Percentiles rank a stretch among this genome's conserved stretches.
Evolutionary conservation across 2,113 vertebrate species (phyloP).

Genomic region (Dipodomys spectabilis): DNA sequence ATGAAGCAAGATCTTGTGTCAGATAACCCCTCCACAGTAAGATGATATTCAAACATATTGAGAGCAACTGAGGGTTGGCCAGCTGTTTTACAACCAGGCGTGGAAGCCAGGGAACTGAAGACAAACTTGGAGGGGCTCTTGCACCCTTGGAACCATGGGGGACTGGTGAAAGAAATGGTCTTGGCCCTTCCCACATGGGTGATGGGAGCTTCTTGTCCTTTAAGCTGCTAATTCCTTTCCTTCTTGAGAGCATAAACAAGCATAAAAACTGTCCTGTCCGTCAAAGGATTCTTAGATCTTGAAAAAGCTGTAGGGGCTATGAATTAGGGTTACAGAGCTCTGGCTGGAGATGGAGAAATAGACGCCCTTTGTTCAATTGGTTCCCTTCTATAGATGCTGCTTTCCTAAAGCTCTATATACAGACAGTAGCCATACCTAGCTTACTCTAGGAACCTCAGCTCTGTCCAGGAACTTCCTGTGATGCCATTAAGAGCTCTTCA

Average conservation of each 20-base stretch:
- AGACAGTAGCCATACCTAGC: not conserved
- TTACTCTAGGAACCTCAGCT: not conserved
- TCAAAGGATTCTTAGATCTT: not conserved
- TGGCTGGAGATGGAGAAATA: not conserved
- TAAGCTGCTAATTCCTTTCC: not conserved
- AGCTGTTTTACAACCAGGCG: constrained; percentile 43
- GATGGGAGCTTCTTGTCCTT: not conserved
- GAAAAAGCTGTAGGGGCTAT: not conserved
- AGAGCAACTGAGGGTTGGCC: constrained; percentile 29
- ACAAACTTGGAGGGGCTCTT: not conserved
- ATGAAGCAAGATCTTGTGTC: constrained; percentile 48
- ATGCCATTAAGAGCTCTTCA: not conserved
- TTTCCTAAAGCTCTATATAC: not conserved
- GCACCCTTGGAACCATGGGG: not conserved
- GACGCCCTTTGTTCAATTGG: not conserved
- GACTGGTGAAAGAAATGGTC: not conserved
- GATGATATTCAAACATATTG: constrained; percentile 50
- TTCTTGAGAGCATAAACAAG: constrained; percentile 36
- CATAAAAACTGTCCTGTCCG: not conserved
- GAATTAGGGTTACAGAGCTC: not conserved
- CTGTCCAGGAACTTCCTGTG: not conserved
- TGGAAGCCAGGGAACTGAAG: not conserved
- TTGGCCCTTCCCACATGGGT: not conserved
- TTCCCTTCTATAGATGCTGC: not conserved
- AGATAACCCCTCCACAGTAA: constrained; percentile 49